Evolutionary conservation across 2,888 invertebrate species (phyloP), one percentile per base, ranked within the genome.

Genomic region (Pedicia rivosa): DNA sequence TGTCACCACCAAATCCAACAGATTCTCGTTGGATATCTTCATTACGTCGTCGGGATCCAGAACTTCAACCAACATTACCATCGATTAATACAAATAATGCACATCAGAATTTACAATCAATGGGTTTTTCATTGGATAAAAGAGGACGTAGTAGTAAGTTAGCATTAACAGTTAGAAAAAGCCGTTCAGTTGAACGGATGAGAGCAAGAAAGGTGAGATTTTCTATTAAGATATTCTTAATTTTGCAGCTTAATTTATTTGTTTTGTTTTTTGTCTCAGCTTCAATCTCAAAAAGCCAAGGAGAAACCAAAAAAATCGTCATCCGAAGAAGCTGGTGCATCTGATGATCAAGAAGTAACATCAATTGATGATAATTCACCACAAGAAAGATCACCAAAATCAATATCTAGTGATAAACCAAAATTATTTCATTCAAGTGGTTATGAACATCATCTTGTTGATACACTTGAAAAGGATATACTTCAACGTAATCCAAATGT

Each of bases 381-480:
- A 35, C 39, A 40, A 19, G 50, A 51, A 16, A 52, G 47, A 40
- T 59, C 62, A 15, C 61, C 62, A 8, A 55, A 58, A 40, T 53
- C 52, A 39, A 58, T 59, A 13, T 58, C 57, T 25, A 58, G 54
- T 46, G 55, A 50, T 30, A 47, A 47, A 38, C 31, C 22, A 7
- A 60, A 56, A 46, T 63, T 71, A 4, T 80, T 78, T 50, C 73
- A 74, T 45, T 67, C 76, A 0, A 62, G 70, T 5, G 83, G 84
- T 4, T 80, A 75, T 52, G 87, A 78, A 49, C 51, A 69, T 4
- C 75, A 83, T 55, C 63, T 90, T 35, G 80, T 86, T 2, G 86
- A 87, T 44, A 79, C 80, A 12, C 57, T 88, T 28, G 87, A 88
- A 56, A 71, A 82, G 50, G 87, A 88, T 52, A 86, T 88, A 42